Evolutionary conservation across 2,888 invertebrate species (phyloP).

Genomic region (Sminthurinus aureus): DNA sequence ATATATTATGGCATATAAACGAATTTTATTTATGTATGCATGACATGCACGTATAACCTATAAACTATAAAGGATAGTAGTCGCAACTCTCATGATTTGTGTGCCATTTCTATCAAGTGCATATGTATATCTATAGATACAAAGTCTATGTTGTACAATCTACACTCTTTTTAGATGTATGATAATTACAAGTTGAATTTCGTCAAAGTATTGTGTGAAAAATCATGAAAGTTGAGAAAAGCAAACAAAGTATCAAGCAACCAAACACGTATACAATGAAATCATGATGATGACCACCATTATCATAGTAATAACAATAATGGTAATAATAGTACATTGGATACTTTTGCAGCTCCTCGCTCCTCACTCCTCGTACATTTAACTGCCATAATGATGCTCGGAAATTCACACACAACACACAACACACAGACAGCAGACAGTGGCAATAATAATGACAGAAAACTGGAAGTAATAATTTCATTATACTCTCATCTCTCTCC

Average conservation of each 20-base stretch:
- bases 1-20: too few relatives aligned
- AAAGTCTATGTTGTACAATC: neutral
- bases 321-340: neutral
- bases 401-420: neutral
- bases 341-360: neutral
- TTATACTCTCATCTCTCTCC: neutral
- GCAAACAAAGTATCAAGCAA: conserved; percentile 8
- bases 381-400: neutral
- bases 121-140: neutral
- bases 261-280: neutral
- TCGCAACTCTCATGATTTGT: conserved; percentile 1
- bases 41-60: too few relatives aligned
- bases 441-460: neutral
- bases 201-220: conserved; percentile 16
- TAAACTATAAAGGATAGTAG: neutral
- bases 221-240: neutral
- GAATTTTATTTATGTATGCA: too few relatives aligned
- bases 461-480: conserved; percentile 1
- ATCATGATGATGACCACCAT: neutral
- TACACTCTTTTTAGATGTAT: neutral
- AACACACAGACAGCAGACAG: too few relatives aligned
- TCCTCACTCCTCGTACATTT: neutral
- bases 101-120: neutral
- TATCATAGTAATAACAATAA: neutral
- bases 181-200: conserved; percentile 9